A percentile compares a stretch with the other conserved stretches of the same genome.
These are phyloP conservation scores for Phataginus tetradactyla DNA, from an alignment of 2,797 vertebrate species.

Conservation along the genomic window DNA sequence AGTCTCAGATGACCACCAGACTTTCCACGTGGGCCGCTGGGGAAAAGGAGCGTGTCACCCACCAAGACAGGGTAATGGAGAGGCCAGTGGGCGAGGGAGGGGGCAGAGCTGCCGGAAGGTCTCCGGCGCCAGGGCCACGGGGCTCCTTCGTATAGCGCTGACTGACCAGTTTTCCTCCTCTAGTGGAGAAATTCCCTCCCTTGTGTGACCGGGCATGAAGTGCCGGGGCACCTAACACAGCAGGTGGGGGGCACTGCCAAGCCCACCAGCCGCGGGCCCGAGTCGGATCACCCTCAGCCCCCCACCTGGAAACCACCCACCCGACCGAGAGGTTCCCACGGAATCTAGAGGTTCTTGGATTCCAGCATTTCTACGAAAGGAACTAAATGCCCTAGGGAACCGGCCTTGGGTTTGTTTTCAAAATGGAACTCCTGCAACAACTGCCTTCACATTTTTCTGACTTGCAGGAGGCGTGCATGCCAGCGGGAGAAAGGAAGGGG, in stretches of 20 bases:
- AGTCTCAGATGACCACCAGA: neutral
- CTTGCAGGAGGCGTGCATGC: neutral
- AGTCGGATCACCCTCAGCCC: neutral
- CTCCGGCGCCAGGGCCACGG: neutral
- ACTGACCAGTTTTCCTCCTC: neutral
- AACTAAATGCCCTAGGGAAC: neutral
- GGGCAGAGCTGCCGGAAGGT: neutral
- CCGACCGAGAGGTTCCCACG: too few relatives aligned
- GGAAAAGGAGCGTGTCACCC: neutral
- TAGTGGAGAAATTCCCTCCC: neutral
- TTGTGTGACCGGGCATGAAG: neutral
- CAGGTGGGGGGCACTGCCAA: fast-evolving
- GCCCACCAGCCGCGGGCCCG: too few relatives aligned
- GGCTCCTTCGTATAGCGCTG: fast-evolving
- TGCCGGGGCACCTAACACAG: neutral
- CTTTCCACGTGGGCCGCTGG: neutral
- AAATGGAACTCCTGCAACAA: neutral
- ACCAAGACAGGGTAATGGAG: neutral
- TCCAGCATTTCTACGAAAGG: neutral
- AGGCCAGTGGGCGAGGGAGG: neutral
- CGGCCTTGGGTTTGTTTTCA: neutral
- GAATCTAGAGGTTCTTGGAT: neutral
- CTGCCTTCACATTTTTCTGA: neutral
- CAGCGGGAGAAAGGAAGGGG: neutral
- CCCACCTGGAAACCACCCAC: too few relatives aligned